A percentile compares a stretch with the other conserved stretches of the same genome.
These are phyloP conservation scores for Corydoras maculifer DNA, from an alignment of 2,113 vertebrate genomes.

Conservation along the genomic window DNA sequence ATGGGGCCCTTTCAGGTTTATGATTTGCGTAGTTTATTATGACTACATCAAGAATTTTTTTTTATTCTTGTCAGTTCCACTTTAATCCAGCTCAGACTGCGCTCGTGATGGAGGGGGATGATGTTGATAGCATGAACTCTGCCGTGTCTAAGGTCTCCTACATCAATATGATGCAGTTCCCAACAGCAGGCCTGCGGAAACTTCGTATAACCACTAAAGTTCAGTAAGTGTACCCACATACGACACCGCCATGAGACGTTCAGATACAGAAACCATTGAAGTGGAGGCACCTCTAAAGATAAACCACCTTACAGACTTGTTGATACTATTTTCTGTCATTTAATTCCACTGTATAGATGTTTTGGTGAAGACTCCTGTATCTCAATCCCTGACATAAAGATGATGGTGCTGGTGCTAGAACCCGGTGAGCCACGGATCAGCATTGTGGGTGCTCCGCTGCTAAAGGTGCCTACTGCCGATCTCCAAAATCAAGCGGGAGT, in stretches of 20 bases:
- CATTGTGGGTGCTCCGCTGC: constrained; percentile 77
- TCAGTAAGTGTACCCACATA: constrained; percentile 67
- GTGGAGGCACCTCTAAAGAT: no score
- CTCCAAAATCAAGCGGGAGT: constrained; percentile 75
- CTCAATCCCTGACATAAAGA: constrained; percentile 81
- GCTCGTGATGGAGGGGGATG: constrained; percentile 81
- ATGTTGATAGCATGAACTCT: constrained; percentile 75
- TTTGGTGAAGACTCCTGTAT: constrained; percentile 93
- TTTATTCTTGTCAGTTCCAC: constrained; percentile 66
- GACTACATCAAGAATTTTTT: no score
- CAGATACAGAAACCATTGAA: neutral
- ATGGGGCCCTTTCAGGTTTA: no score
- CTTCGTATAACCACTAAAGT: constrained; percentile 76
- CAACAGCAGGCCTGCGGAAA: constrained; percentile 71
- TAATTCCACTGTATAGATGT: constrained; percentile 73
- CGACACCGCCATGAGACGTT: neutral
- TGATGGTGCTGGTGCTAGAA: constrained; percentile 84
- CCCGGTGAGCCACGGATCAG: constrained; percentile 91
- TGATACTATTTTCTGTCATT: neutral
- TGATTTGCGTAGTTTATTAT: no score
- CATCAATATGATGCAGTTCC: constrained; percentile 83
- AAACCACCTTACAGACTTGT: no score
- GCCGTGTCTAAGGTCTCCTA: constrained; percentile 79
- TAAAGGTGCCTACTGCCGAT: constrained; percentile 76
- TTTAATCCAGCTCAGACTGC: constrained; percentile 83